phyloP scores from a whole-genome alignment of 2,113 vertebrate genomes.

The Dascyllus trimaculatus region DNA sequence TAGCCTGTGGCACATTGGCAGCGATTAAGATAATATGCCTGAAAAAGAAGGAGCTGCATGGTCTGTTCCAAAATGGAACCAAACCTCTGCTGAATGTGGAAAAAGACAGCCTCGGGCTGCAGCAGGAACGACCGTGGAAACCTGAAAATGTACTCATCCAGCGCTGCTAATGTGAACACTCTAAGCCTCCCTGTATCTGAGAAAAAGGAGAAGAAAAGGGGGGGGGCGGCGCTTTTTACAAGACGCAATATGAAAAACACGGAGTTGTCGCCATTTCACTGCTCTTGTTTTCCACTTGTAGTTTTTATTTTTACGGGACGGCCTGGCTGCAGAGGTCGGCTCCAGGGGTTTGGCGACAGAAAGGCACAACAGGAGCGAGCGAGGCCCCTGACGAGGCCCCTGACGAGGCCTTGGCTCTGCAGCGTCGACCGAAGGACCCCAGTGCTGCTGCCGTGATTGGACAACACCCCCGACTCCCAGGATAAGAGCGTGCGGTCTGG shows the following conservation, averaged over 20 bases:
- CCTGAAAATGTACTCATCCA: constrained; percentile 43
- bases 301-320: constrained; percentile 40
- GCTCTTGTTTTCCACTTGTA: constrained; percentile 62
- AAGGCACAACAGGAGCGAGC: constrained; percentile 17
- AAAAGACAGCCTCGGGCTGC: constrained; percentile 44
- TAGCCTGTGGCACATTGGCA: constrained; percentile 57
- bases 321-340: constrained; percentile 47
- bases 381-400: constrained; percentile 27
- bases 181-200: constrained; percentile 22
- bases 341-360: constrained; percentile 63
- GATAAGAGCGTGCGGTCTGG: constrained; percentile 50
- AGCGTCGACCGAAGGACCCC: not conserved
- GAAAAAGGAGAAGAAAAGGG: not conserved
- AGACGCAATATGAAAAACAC: constrained; percentile 29
- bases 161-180: constrained; percentile 23
- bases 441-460: constrained; percentile 32
- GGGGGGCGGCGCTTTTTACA: not conserved
- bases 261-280: constrained; percentile 39
- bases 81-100: constrained; percentile 57
- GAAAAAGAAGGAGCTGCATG: constrained; percentile 29
- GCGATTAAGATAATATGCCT: constrained; percentile 44
- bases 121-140: constrained; percentile 31
- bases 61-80: constrained; percentile 53
- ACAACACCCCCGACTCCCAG: constrained; percentile 30
- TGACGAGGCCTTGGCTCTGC: constrained; percentile 33